Conservation (phyloP, 2,888 invertebrate genomes). For the Malacosoma neustria region DNA sequence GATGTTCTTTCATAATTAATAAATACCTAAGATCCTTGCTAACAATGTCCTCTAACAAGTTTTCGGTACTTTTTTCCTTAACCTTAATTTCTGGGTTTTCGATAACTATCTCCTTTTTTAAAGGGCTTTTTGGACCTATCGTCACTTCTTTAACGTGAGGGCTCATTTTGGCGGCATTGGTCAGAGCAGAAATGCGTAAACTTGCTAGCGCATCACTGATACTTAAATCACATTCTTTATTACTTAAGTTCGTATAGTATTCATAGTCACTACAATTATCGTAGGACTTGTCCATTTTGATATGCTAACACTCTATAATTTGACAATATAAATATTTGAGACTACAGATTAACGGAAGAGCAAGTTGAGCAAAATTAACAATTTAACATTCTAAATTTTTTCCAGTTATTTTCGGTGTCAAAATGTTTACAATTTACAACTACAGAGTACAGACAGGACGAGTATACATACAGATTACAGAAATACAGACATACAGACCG, state of each 20-base stretch:
- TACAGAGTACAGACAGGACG: no score
- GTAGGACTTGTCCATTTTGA: slow-evolving; percentile 27
- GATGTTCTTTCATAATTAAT: slow-evolving; percentile 45
- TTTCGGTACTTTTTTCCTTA: slow-evolving; percentile 26
- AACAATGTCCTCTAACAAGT: slow-evolving; percentile 42
- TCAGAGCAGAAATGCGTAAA: slow-evolving; percentile 74
- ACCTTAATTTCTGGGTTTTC: slow-evolving; percentile 5
- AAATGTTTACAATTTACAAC: no score
- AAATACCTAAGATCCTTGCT: slow-evolving; percentile 46
- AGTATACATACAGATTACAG: no score
- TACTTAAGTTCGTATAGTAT: slow-evolving; percentile 24
- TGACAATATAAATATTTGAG: no score
- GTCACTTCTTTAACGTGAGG: slow-evolving; percentile 67
- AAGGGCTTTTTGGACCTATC: slow-evolving; percentile 30
- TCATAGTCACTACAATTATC: slow-evolving; percentile 22
- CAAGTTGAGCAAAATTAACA: no score
- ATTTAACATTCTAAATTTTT: no score
- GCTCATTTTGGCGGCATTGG: slow-evolving; percentile 72
- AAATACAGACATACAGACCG: no score
- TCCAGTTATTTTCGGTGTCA: no score
- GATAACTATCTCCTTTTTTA: slow-evolving; percentile 21
- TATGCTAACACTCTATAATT: no score
- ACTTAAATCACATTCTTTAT: slow-evolving; percentile 33
- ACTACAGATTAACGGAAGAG: no score
- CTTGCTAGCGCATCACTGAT: slow-evolving; percentile 42